Evolutionary conservation across 2,113 vertebrate genomes (phyloP), one percentile per base, ranked within the genome.

Genomic region (Lampris incognitus): DNA sequence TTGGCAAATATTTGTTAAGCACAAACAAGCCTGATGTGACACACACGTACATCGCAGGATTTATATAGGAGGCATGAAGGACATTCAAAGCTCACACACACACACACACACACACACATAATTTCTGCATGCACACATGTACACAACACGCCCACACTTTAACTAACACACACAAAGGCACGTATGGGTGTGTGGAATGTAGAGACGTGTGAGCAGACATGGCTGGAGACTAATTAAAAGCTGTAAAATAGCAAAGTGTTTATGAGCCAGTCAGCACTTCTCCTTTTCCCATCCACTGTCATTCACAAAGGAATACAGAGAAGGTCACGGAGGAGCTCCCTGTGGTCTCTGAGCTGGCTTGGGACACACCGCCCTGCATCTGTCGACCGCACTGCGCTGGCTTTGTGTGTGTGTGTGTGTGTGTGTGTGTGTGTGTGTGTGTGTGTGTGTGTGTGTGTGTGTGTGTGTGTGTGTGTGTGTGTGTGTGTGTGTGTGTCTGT

Each of bases 321-420:
- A 88, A 88, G 85, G 86, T 81, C 82, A 85, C 24, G 24, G 69
- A 73, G 82, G 62, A 68, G 37, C 72, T 85, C 65, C 83, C 83
- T 3, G 44, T 48, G 62, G 55, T 72, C 61, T 42, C 50, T 79
- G 36, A 75, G 60, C 44, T 59, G 48, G 60, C 40, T 57, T 39
- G 58, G 69, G 61, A 82, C 62, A 54, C 66, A 9, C 69, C 48
- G 68, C 64, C 72, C 62, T 76, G 74, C 70, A 66, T 78, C 79
- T 84, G 86, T 74, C 82, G 80, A 88, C 76, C 54, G 44, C 24
- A 68, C 79, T 62, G 49, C 60, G 73, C 66, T 57, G 62, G 49
- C 52, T 68, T 79, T 5, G 55, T 57, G 55, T 57, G 55, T 57
- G 55, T 57, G 55, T 36, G 55, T 57, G 55, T 69, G 51, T 38